Evolutionary conservation across 2,888 invertebrate species (phyloP), one percentile per base, ranked within the genome.

Genomic region (Cistogaster globosa): DNA sequence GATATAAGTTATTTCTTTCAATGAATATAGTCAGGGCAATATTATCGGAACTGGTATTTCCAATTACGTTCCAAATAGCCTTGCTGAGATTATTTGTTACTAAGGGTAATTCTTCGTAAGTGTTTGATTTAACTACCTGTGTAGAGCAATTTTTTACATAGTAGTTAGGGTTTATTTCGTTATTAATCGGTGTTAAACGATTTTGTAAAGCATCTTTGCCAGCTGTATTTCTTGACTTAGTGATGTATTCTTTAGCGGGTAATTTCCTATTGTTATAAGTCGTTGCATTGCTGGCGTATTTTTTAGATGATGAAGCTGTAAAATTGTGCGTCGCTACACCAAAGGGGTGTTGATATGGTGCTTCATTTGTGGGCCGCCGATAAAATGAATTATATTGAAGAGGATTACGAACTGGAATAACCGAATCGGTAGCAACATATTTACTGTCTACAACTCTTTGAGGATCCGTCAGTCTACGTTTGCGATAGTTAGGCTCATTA

Each of bases 21-120:
- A 69, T 42, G 8, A 75, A 62, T 7, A 83, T 57, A 5, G 78
- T 79, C 38, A 83, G 63, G 0, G 69, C 63, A n/a, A 83, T 60
- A 51, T 78, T 42, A 8, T 57, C 36, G 22, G 14, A 14, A 32
- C 51, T 20, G 12, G 12, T 42, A n/a, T 51, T 51, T 7, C 62
- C 74, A 51, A 83, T 63, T 0, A 79, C 58, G 5, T 63, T 2
- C 22, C 48, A 42, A 7, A 83, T 63, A 1, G 20, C 14, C 36
- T 74, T 18, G 5, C 12, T n/a, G 1, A 83, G 38, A 2, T 79
- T 20, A 6, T 63, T n/a, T 0, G 42, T 65, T 5, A 36, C 68
- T 6, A 68, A 12, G 6, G 77, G 74, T 12, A 68, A 45, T 42
- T 72, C 22, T 51, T 45, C 16, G 6, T 4, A 7, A 63, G 1